Evolutionary conservation across 2,797 vertebrate species (phyloP), one percentile per base, ranked within the genome.

Genomic region (Enteromius paludinosus): DNA sequence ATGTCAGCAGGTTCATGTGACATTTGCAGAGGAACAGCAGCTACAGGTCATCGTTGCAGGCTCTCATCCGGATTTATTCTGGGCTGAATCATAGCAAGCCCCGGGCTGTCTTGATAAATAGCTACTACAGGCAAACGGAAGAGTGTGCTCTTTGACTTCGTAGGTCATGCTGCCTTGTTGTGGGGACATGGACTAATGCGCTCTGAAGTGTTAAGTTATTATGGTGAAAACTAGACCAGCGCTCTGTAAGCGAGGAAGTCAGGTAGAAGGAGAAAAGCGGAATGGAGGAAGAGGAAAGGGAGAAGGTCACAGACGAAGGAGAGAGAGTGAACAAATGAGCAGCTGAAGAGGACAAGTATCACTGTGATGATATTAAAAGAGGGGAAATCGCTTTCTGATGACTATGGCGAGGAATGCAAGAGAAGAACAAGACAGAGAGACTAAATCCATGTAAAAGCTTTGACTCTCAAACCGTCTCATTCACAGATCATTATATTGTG

Each of bases 131-230:
- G 92, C 92, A 91, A 93, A 92, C 90, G 90, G 69, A 89, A 88
- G 92, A 92, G 93, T 93, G 92, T 91, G 93, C 93, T 94, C 94
- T 90, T 93, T 94, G 94, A 95, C 94, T 94, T 93, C 90, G 90
- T 93, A 95, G 94, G 94, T 95, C 94, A 94, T 90, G 91, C 92
- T 91, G 93, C 93, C 94, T 94, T 94, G 94, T 94, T 95, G 93
- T 94, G 89, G 88, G 91, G 92, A 91, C 92, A 91, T 91, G 92
- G 92, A 94, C 93, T 94, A 95, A 95, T 95, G 92, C 92, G 92
- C 94, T 92, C 92, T 94, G 93, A 95, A 94, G 94, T 94, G 94
- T 94, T 92, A 94, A 94, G 92, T 95, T 95, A 95, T 95, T 95
- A 95, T 93, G 93, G 61, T 89, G 89, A 91, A 92, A 93, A 95